Percentiles rank a stretch among this genome's conserved stretches.
Evolutionary conservation across 2,888 invertebrate species (phyloP).

Genomic region (Vandiemenella viatica): DNA sequence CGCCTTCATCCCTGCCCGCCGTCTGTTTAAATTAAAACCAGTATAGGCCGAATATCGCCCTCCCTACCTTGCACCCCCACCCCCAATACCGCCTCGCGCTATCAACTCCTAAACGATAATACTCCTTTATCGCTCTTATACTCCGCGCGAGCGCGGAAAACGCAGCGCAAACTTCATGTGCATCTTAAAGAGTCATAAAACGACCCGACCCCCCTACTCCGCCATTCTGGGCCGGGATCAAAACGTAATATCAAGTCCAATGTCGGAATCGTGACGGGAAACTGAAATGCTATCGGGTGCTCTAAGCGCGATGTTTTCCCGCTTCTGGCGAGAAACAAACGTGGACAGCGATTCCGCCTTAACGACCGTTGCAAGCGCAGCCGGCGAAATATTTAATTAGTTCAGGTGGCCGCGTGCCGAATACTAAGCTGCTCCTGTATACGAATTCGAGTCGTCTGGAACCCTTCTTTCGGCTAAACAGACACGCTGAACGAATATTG

Average conservation of each 20-base stretch:
- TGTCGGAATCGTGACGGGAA: slow-evolving; percentile 7
- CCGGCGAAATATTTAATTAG: too few species aligned
- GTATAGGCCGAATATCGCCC: slow-evolving; percentile 8
- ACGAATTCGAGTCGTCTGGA: too few species aligned
- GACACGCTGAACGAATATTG: too few species aligned
- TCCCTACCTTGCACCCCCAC: too few species aligned
- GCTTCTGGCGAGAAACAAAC: too few species aligned
- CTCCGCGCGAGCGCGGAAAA: slow-evolving; percentile 5
- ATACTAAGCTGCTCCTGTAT: too few species aligned
- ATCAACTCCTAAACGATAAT: slow-evolving; percentile 2
- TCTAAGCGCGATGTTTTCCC: too few species aligned
- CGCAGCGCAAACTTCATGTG: slow-evolving; percentile 6
- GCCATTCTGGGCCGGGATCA: slow-evolving; percentile 5
- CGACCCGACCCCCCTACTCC: background rate
- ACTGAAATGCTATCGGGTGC: too few species aligned
- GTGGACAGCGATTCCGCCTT: too few species aligned
- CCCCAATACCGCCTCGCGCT: background rate
- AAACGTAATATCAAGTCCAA: slow-evolving; percentile 13
- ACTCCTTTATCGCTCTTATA: slow-evolving; percentile 4
- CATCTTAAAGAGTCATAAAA: slow-evolving; percentile 9
- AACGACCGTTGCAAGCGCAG: too few species aligned
- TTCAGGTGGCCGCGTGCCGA: too few species aligned
- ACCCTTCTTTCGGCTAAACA: too few species aligned
- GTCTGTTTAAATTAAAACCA: slow-evolving; percentile 15
- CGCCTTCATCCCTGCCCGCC: slow-evolving; percentile 2